phyloP scores from a whole-genome alignment of 2,113 vertebrate genomes.

The Columbina picui region DNA sequence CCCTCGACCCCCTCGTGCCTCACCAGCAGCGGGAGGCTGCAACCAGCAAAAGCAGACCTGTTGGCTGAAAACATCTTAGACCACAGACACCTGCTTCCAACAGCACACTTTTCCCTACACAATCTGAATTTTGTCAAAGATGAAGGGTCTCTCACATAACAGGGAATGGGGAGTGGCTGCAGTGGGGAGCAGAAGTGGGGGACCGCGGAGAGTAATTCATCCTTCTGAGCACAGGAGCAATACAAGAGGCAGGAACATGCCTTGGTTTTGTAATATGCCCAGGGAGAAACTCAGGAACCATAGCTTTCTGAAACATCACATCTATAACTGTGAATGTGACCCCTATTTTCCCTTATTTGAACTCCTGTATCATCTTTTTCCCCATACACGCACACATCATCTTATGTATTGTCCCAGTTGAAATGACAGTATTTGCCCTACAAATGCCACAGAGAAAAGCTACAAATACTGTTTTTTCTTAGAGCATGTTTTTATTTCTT shows the following conservation, averaged over 20 bases:
- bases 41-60: not conserved
- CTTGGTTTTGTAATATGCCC: not conserved
- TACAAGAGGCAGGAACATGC: not conserved
- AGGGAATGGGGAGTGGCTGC: not conserved
- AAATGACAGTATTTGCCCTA: not conserved
- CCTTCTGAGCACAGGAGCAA: not conserved
- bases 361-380: not conserved
- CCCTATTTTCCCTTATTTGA: not conserved
- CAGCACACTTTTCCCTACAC: not conserved
- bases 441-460: not conserved
- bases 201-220: accelerated
- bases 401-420: not conserved
- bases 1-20: accelerated
- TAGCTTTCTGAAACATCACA: not conserved
- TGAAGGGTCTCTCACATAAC: not conserved
- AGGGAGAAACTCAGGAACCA: not conserved
- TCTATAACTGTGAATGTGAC: not conserved
- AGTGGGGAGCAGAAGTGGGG: not conserved
- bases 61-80: not conserved
- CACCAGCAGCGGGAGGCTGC: not conserved
- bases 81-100: not conserved
- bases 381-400: accelerated
- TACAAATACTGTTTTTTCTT: not conserved
- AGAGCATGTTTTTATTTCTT: not conserved
- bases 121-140: not conserved